Evolutionary conservation across 2,113 vertebrate genomes (phyloP), one percentile per base, ranked within the genome.

Genomic region (Okapia johnstoni): DNA sequence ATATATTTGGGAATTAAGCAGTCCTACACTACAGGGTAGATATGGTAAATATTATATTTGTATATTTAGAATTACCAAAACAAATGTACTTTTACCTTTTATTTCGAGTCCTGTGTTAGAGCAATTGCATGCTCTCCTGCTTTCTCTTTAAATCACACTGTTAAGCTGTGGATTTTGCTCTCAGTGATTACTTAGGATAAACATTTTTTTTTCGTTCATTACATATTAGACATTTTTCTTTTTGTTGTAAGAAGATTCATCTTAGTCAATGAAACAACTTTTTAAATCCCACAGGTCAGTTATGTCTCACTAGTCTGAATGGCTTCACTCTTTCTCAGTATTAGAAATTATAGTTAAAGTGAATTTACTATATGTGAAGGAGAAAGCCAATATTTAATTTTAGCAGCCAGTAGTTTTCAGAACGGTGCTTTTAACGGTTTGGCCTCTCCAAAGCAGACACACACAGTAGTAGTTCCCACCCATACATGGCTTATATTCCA

Each of bases 11-110:
- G 95, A 97, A 90, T 90, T 66, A 94, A 97, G 96, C 97, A 97
- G 87, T 93, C 54, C 96, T 93, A 94, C 89, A 94, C 80, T 93
- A 97, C 97, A 98, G 97, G 95, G 97, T 97, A 97, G 95, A 94
- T 96, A 48, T 95, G 89, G 91, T 96, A 97, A 96, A 92, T 90
- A 91, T 57, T 95, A 94, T 97, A 98, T 98, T 97, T 98, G 96
- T 98, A 94, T 97, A 96, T 97, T 96, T 97, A 97, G 95, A 97
- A 46, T 96, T 95, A 95, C 94, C 76, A 94, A 92, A 92, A 93
- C 94, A 95, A 86, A 89, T 96, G 97, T 97, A 88, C 90, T 88
- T 97, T 90, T 81, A 95, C 79, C 70, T 97, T 89, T 98, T 92
- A 86, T 92, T 95, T 97, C 85, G 89, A 89, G 92, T 93, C 85